Conservation (phyloP, 2,888 invertebrate genomes). For the Metopia argyrocephala region DNA sequence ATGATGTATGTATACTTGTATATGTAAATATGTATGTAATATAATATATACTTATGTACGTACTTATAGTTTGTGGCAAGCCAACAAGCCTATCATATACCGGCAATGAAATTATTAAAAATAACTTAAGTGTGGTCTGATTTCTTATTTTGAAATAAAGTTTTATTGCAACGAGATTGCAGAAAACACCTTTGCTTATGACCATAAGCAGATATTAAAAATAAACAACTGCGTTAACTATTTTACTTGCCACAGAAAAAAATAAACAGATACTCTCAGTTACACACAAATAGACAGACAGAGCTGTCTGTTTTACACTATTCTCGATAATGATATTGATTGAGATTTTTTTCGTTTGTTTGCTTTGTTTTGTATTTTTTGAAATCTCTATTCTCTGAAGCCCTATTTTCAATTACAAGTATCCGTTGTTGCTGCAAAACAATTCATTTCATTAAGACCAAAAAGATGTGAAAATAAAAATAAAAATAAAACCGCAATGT, state of each 20-base stretch:
- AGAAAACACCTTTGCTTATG: constrained; percentile 58
- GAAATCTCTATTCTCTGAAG: constrained; percentile 46
- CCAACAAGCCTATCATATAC: background rate
- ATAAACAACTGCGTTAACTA: background rate
- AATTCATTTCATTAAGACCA: constrained; percentile 32
- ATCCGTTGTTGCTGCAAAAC: too few relatives aligned
- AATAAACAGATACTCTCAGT: background rate
- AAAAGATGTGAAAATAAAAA: too few relatives aligned
- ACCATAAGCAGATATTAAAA: constrained; percentile 51
- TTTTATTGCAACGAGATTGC: constrained; percentile 42
- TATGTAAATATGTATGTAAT: too few relatives aligned
- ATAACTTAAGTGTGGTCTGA: constrained; percentile 54
- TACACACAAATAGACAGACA: background rate
- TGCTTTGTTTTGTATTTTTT: constrained; percentile 20
- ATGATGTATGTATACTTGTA: constrained; percentile 21
- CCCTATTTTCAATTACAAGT: constrained; percentile 39
- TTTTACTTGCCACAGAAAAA: background rate
- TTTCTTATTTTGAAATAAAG: constrained; percentile 55
- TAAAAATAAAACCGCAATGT: constrained; percentile 52
- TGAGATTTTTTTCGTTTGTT: background rate
- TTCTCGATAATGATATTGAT: background rate
- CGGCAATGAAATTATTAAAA: too few relatives aligned
- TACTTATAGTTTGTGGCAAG: constrained; percentile 14
- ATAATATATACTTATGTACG: too few relatives aligned
- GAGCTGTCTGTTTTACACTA: background rate